Base-by-base conservation (phyloP, 1,140 invertebrate genomes). In the Metopolophium dirhodum region DNA sequence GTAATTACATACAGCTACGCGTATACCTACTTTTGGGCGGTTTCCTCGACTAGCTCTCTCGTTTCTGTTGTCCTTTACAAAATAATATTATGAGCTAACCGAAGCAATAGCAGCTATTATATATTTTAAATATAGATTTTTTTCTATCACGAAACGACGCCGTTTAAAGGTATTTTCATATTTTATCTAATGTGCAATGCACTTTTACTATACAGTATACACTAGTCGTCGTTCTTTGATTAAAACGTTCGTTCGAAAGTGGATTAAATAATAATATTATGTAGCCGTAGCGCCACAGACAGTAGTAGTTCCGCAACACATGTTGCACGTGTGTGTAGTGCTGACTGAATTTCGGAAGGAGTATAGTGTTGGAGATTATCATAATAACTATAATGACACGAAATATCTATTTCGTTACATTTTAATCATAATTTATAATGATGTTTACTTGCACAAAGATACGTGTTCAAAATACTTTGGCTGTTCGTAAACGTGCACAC, bases 1-100 rank as follows among this genome's bases (percentile, higher is more conserved):
- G 37, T 86, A 85, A 93, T 86, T 93, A 83, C 47, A 91, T 49
- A 82, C 41, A 9, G 30, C 41, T 4, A n/a, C 22, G 35, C 45
- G 35, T 57, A 61, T 77, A 77, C 30, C n/a, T 41, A 57, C 1
- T 85, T 37, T 86, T 86, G 91, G 82, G 82, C 49, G 91, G 82
- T 93, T 57, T 86, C 82, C 35, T 57, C 49, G 11, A 45, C 54
- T 89, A 54, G n/a, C 22, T 54, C 22, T 54, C 22, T 57, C 22
- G 88, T 57, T 89, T 37, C 23, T 89, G n/a, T 37, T 54, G 47
- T 89, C 22, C 22, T 89, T 54, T 89, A 37, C 18, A 23, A 6
- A 54, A 47, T 11, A 89, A n/a, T n/a, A 54, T 89, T 89, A 89
- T 54, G 2, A 54, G 7, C 22, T 18, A 89, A 22, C 18, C 2